Evolutionary conservation across 1,140 invertebrate genomes (phyloP).

Genomic region (Solen grandis): DNA sequence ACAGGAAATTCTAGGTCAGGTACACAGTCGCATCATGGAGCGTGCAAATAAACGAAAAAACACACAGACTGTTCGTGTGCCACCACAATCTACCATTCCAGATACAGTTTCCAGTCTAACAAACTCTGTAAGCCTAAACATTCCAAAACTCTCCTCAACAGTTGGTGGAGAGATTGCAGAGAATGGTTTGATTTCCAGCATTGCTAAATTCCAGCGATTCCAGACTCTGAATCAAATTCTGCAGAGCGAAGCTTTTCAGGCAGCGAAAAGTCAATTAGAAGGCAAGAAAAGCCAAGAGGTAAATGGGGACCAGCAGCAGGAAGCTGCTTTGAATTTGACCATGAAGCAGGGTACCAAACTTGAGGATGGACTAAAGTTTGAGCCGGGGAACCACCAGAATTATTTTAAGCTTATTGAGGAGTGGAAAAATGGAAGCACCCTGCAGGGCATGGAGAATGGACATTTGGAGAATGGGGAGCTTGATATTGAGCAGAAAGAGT

Average conservation of each 20-base stretch:
- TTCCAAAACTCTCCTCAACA: conserved; percentile 15
- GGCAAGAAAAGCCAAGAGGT: conserved; percentile 4
- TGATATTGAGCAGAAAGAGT: conserved; percentile 16
- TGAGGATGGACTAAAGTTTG: neutral
- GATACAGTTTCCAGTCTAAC: neutral
- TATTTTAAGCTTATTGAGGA: conserved; percentile 44
- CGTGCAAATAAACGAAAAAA: conserved; percentile 40
- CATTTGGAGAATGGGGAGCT: neutral
- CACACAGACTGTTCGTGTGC: conserved; percentile 23
- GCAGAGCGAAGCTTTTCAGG: conserved; percentile 51
- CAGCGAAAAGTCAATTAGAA: conserved; percentile 48
- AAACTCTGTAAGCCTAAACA: neutral
- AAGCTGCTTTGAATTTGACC: conserved; percentile 27
- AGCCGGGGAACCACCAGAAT: conserved; percentile 8
- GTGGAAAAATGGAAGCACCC: conserved; percentile 36
- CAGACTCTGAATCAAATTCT: conserved; percentile 44
- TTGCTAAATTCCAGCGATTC: conserved; percentile 35
- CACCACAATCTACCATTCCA: neutral
- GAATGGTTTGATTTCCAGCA: conserved; percentile 20
- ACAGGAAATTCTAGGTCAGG: conserved; percentile 36
- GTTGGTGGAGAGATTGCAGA: neutral
- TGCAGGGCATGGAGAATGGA: neutral
- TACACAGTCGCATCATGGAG: conserved; percentile 48
- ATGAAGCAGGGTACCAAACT: neutral
- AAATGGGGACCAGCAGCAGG: neutral